A percentile compares a stretch with the other conserved stretches of the same genome.
These are phyloP conservation scores for Leptestheria dahalacensis DNA, from an alignment of 1,140 invertebrate genomes.

Conservation along the genomic window DNA sequence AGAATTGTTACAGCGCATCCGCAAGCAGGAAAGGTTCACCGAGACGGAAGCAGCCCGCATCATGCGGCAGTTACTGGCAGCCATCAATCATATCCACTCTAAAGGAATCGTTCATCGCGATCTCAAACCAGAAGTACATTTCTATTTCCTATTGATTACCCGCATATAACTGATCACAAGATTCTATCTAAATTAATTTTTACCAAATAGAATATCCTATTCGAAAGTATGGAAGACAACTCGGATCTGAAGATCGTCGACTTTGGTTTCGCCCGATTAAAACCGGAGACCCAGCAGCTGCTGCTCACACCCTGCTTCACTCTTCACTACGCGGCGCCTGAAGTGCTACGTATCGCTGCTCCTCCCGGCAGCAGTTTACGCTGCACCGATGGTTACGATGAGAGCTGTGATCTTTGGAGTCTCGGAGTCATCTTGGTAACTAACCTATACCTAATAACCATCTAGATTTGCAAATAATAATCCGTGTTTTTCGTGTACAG, in stretches of 20 bases:
- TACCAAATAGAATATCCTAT: conserved; percentile 50
- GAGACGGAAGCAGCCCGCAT: conserved; percentile 50
- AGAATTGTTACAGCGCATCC: conserved; percentile 59
- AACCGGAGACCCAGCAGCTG: conserved; percentile 40
- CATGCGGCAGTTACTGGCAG: conserved; percentile 60
- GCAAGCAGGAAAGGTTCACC: conserved; percentile 45
- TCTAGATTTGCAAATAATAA: conserved; percentile 4
- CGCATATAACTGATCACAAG: conserved; percentile 22
- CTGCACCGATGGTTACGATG: conserved; percentile 47
- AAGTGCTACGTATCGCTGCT: conserved; percentile 48
- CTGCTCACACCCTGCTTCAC: conserved; percentile 75
- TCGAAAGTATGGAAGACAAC: conserved; percentile 41
- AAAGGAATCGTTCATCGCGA: conserved; percentile 71
- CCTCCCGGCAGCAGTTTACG: conserved; percentile 18
- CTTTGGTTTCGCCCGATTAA: conserved; percentile 72
- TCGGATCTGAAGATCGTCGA: conserved; percentile 69
- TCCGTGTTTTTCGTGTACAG: conserved; percentile 28
- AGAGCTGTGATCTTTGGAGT: conserved; percentile 85
- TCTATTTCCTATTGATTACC: background rate
- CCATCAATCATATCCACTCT: conserved; percentile 65
- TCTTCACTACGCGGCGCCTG: conserved; percentile 77
- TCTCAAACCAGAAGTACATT: conserved; percentile 64
- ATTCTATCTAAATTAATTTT: conserved; percentile 18
- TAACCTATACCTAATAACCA: background rate
- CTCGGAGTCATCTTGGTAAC: conserved; percentile 66